Base-by-base conservation (phyloP, 1,140 invertebrate species). In the Euura lappo region DNA sequence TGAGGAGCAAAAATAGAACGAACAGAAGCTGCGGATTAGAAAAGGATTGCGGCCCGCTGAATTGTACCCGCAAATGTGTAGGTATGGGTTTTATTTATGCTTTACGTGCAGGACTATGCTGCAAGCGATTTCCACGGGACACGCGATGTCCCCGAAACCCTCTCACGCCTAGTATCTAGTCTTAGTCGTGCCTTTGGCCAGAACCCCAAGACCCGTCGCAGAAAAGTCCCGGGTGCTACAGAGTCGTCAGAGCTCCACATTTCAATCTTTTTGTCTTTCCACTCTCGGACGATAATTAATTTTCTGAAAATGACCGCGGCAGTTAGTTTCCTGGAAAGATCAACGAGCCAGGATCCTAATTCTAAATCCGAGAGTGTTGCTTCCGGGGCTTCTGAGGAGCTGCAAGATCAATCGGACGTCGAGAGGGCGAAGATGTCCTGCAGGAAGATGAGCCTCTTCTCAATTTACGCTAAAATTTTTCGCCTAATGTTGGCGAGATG, bases 71-170 rank as follows among this genome's bases (percentile, higher is more conserved):
- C 51, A 60, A 60, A 60, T 60, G 51, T 60, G 51, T 60, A 60
- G 51, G 51, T 60, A 60, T 60, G 51, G 47, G 51, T 60, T 28
- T 28, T 60, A 60, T 60, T 60, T 60, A 60, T 60, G 51, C 51
- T 60, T 60, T 60, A 60, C 51, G 51, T 60, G 51, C 51, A 60
- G 46, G 42, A 76, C 69, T 75, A 79, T 77, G 74, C 77, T 72
- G 72, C 42, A 76, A 75, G 75, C 79, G 79, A 83, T 79, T 78
- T 78, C 80, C 78, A 71, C 75, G 46, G 77, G 73, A 65, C 86
- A 87, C 85, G 86, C 86, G 82, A 87, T 79, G 83, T 80, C 78
- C 75, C 78, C 69, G 78, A 77, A 70, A 73, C 71, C 28, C 73
- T 77, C 70, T 73, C 67, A 74, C 70, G 67, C 70, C 71, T 75